Percentiles rank a stretch among this genome's conserved stretches.
These are phyloP conservation scores for Enteromius argenteus DNA, from an alignment of 2,797 vertebrate genomes.

Conservation along the genomic window DNA sequence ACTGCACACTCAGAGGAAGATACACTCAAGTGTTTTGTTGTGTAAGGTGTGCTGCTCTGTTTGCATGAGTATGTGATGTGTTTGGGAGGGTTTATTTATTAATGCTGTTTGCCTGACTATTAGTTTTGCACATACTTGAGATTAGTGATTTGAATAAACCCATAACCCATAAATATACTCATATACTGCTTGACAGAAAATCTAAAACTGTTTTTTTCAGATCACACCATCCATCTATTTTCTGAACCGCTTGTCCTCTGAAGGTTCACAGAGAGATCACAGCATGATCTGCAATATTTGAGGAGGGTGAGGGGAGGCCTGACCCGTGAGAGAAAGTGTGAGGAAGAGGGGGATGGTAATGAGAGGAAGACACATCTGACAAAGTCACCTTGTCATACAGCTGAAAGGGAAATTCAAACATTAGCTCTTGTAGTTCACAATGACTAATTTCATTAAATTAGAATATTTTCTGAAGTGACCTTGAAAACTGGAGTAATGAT, in stretches of 20 bases:
- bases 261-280: background rate
- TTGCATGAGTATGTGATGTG: slow-evolving; percentile 7
- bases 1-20: background rate
- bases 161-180: background rate
- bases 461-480: background rate
- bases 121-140: background rate
- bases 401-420: background rate
- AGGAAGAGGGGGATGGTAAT: background rate
- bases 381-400: background rate
- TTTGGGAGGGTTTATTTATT: slow-evolving; percentile 6
- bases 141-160: background rate
- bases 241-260: background rate
- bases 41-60: background rate
- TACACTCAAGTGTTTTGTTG: background rate
- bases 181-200: background rate
- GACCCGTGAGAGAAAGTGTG: background rate
- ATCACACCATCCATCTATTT: background rate
- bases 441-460: background rate
- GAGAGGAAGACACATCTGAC: background rate
- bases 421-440: background rate
- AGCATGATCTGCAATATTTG: slow-evolving; percentile 65
- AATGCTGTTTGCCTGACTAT: slow-evolving; percentile 14
- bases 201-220: background rate
- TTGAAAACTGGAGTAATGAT: background rate
- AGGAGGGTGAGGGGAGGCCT: slow-evolving; percentile 54